phyloP scores from a whole-genome alignment of 2,797 vertebrate genomes.

The Pygocentrus nattereri region DNA sequence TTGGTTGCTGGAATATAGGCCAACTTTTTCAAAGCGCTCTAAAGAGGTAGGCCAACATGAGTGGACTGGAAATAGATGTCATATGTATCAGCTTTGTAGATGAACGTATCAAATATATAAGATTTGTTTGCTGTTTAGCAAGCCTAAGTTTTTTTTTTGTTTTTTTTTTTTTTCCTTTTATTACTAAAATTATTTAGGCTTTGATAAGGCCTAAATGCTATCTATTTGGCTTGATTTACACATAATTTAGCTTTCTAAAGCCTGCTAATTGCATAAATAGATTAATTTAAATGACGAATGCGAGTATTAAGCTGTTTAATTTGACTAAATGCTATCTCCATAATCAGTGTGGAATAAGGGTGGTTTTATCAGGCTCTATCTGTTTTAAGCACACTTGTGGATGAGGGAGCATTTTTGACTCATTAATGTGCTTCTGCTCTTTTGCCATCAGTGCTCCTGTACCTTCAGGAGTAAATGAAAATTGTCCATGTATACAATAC shows the following conservation, averaged over 20 bases:
- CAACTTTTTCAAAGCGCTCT: background rate
- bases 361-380: background rate
- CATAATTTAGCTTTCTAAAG: background rate
- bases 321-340: constrained; percentile 14
- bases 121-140: background rate
- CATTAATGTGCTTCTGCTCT: background rate
- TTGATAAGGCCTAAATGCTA: constrained; percentile 6
- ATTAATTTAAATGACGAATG: background rate
- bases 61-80: background rate
- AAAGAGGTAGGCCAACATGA: background rate
- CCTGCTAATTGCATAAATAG: background rate
- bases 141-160: background rate
- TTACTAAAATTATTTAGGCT: background rate
- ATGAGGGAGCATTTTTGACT: background rate
- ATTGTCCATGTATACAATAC: background rate
- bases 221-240: background rate
- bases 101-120: background rate
- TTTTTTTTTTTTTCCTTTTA: background rate
- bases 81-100: background rate
- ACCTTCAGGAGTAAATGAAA: background rate
- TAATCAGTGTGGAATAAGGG: constrained; percentile 13
- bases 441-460: background rate
- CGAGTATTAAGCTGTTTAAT: background rate
- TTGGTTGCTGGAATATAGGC: background rate
- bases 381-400: background rate